Evolutionary conservation across 2,888 invertebrate species (phyloP), one percentile per base, ranked within the genome.

Genomic region (Panopea generosa): DNA sequence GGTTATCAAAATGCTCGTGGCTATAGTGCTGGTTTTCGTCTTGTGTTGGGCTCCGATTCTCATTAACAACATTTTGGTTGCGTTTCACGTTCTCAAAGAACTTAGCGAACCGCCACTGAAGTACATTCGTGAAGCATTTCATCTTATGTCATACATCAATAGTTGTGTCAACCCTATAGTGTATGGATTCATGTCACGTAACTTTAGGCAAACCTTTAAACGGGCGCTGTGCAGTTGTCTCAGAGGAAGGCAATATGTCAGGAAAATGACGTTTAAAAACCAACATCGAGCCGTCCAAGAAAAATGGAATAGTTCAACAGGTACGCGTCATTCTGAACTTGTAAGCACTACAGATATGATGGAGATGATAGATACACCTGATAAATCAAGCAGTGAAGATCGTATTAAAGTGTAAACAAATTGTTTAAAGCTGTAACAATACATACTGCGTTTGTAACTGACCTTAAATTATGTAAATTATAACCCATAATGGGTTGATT

Each of bases 1-100:
- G 95, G 95, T 96, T n/a, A 95, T 95, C 82, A 95, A 95, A 90
- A 96, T 96, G 95, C 92, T 96, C 84, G 95, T 95, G 1, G 94
- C 95, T 0, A 95, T 96, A 29, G 95, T 96, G 49, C 93, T 95
- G 0, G 93, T 96, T 38, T 96, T 95, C 91, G 94, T 94, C 16
- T 89, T 95, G 60, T 95, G 95, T 89, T 96, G 95, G 95, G 94
- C 94, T 24, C 96, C 96, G 0, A 80, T 95, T 78, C 92, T 95
- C 33, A 93, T 95, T 60, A 95, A 95, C 90, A 95, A 95, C 87
- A 93, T 95, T 2, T 93, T 96, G 24, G 95, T 94, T 2, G 94
- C 95, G 0, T 95, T 95, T 88, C 94, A 93, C 0, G 87, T 94
- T 20, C 86, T 95, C 20, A 47, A 94, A 0, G 89, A 91, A 18